Percentiles rank a stretch among this genome's conserved stretches.
These are phyloP conservation scores for Cantharis rustica DNA, from an alignment of 2,888 invertebrate genomes.

Conservation along the genomic window DNA sequence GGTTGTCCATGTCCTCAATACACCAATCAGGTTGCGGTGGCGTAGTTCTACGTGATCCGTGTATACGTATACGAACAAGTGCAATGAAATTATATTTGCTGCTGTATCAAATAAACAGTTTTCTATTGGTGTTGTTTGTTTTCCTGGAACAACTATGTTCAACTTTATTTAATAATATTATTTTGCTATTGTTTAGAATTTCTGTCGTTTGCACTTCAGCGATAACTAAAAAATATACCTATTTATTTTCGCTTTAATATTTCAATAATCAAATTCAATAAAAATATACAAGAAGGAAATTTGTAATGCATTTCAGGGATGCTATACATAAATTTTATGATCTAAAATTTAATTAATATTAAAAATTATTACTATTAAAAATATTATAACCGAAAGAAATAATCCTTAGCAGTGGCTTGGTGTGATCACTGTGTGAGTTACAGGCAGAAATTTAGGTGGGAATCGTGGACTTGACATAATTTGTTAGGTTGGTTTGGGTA, in stretches of 20 bases:
- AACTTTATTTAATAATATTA: neutral
- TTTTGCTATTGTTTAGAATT: neutral
- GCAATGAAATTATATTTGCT: slow-evolving; percentile 31
- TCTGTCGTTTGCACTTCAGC: neutral
- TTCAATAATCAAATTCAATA: neutral
- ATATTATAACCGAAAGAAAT: no score
- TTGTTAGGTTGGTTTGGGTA: no score
- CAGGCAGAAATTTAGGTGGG: no score
- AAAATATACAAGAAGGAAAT: neutral
- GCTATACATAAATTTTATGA: no score
- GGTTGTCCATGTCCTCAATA: slow-evolving; percentile 44
- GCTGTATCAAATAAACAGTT: slow-evolving; percentile 19
- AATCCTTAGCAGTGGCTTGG: no score
- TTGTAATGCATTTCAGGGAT: no score
- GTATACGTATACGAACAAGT: slow-evolving; percentile 18
- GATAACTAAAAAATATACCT: neutral
- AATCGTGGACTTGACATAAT: no score
- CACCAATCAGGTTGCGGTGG: slow-evolving; percentile 43
- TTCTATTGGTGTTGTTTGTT: neutral
- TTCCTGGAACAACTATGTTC: neutral
- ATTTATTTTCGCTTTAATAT: neutral
- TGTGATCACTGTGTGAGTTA: no score
- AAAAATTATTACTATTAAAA: no score
- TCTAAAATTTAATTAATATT: no score
- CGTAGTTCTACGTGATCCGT: slow-evolving; percentile 38